These are phyloP conservation scores for Heliconius eleuchia DNA, from an alignment of 1,140 invertebrate genomes.

Conservation along the genomic window DNA sequence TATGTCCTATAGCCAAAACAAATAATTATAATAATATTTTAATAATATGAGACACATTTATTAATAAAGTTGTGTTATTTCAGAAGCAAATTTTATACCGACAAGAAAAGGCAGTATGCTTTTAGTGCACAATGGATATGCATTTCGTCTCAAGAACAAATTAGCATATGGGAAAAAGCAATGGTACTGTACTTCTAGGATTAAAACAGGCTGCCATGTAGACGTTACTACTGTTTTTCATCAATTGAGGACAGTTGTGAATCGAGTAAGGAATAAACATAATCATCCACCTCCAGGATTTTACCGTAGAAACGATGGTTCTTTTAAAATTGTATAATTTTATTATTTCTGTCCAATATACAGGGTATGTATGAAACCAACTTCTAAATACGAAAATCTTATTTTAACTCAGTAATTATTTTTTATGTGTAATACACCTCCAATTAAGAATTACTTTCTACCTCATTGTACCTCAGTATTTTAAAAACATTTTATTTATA, in stretches of 20 bases:
- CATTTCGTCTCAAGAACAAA: conserved; percentile 75
- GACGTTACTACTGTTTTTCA: conserved; percentile 65
- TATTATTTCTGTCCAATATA: background rate
- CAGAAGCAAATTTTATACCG: conserved; percentile 72
- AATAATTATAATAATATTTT: too few species aligned
- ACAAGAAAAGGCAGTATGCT: conserved; percentile 72
- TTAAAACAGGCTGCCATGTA: conserved; percentile 70
- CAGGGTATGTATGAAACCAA: background rate
- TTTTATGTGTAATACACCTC: conserved; percentile 3
- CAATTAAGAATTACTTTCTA: conserved; percentile 43
- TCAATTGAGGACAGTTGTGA: conserved; percentile 52
- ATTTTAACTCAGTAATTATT: background rate
- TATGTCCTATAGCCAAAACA: background rate
- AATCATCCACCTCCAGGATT: conserved; percentile 72
- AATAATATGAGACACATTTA: conserved; percentile 16
- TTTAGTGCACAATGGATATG: conserved; percentile 68
- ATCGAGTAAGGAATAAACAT: conserved; percentile 64
- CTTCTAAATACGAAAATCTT: background rate
- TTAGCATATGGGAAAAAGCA: conserved; percentile 75
- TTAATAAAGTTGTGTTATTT: conserved; percentile 40
- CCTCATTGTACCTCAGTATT: conserved; percentile 38
- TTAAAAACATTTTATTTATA: conserved; percentile 29
- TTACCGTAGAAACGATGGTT: conserved; percentile 68
- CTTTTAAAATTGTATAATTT: conserved; percentile 66
- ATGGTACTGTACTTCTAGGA: conserved; percentile 72